phyloP scores from a whole-genome alignment of 2,888 invertebrate genomes.

The Miltochrista miniata region DNA sequence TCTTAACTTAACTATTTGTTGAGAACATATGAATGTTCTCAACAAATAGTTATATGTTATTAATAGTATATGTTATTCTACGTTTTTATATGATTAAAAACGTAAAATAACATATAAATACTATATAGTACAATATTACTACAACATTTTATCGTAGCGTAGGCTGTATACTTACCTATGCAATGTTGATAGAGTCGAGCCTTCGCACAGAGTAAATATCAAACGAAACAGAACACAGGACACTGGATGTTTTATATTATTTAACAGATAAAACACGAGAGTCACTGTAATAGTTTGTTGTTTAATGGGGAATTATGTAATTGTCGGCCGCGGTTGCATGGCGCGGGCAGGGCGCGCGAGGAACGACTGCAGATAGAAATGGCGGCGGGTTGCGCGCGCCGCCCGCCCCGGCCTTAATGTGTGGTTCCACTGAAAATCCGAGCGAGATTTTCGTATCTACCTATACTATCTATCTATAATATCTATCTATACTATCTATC shows the following conservation, averaged over 20 bases:
- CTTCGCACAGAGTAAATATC: constrained; percentile 15
- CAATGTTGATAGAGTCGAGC: constrained; percentile 13
- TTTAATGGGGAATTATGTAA: constrained; percentile 58
- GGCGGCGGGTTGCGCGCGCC: constrained; percentile 77
- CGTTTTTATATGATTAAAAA: too few relatives aligned
- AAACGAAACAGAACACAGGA: constrained; percentile 8
- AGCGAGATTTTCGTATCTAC: too few relatives aligned
- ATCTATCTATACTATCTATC: too few relatives aligned
- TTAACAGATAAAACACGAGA: constrained; percentile 6
- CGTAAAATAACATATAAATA: constrained; percentile 3
- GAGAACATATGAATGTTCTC: too few relatives aligned
- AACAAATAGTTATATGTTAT: too few relatives aligned
- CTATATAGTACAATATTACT: constrained; percentile 11
- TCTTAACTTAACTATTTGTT: constrained; percentile 10
- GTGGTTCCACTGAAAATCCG: constrained; percentile 34
- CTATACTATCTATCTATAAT: too few relatives aligned
- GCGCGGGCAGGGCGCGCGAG: constrained; percentile 68
- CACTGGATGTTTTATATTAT: constrained; percentile 10
- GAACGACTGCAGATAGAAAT: constrained; percentile 76
- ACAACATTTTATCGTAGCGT: constrained; percentile 21
- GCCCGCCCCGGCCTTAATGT: constrained; percentile 66
- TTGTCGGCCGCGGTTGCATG: constrained; percentile 60
- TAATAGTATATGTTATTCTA: too few relatives aligned
- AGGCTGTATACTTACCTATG: constrained; percentile 27
- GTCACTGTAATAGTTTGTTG: constrained; percentile 38